Percentiles rank a stretch among this genome's conserved stretches.
Evolutionary conservation across 2,113 vertebrate genomes (phyloP).

Genomic region (Anhinga rufa): DNA sequence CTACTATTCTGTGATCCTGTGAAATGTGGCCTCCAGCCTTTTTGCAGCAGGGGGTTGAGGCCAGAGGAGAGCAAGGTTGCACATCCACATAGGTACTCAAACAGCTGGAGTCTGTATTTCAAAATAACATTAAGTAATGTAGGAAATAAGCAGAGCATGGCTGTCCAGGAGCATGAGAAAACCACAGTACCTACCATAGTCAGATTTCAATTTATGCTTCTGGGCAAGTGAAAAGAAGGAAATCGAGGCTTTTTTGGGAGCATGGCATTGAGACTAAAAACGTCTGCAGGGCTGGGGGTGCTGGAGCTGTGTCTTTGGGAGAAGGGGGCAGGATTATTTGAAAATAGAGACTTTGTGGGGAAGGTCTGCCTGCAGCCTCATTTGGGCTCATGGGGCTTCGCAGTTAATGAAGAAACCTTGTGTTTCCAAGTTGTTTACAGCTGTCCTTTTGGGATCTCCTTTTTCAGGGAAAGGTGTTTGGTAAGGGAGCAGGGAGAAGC

Average conservation of each 20-base stretch:
- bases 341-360: neutral
- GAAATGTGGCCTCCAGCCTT: neutral
- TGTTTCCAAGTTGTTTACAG: neutral
- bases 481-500: neutral
- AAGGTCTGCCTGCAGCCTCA: neutral
- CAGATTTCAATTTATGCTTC: neutral
- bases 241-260: neutral
- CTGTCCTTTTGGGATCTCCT: neutral
- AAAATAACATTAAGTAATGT: neutral
- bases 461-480: neutral
- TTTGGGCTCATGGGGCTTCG: accelerated
- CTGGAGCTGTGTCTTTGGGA: neutral
- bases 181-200: neutral
- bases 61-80: neutral
- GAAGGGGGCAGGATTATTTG: neutral
- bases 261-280: neutral
- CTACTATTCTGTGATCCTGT: no score
- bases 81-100: neutral
- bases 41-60: neutral
- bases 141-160: neutral
- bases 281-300: neutral
- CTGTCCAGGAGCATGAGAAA: neutral
- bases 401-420: accelerated
- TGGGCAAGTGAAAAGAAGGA: neutral
- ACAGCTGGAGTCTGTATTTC: neutral